Conservation (phyloP, 2,797 vertebrate species). For the Caiman crocodilus region DNA sequence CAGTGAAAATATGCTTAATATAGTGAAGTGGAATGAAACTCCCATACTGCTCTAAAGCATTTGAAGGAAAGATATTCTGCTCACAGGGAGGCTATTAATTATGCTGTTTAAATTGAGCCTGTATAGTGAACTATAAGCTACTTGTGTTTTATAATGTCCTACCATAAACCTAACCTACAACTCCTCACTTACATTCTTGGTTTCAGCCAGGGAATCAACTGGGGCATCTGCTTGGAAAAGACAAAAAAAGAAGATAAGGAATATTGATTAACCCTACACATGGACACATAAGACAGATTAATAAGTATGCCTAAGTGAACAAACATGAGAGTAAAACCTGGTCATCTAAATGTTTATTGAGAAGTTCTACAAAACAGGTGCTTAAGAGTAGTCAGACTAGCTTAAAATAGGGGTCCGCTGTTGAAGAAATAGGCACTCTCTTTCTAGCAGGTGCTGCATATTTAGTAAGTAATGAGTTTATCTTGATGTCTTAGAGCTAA, state of each 20-base stretch:
- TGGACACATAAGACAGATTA: background rate
- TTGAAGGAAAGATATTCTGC: background rate
- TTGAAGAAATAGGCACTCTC: background rate
- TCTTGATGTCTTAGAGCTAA: background rate
- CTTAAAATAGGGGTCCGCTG: background rate
- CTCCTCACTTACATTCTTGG: background rate
- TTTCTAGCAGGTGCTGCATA: background rate
- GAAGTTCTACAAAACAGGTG: background rate
- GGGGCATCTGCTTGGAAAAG: background rate
- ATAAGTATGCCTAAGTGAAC: background rate
- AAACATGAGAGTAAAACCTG: background rate
- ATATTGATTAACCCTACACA: background rate
- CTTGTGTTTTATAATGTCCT: background rate
- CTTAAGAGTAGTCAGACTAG: background rate
- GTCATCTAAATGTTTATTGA: background rate
- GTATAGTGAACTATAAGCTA: background rate
- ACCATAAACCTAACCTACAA: background rate
- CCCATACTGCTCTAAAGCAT: background rate
- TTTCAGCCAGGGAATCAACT: background rate
- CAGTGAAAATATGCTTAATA: background rate
- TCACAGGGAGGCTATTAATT: background rate
- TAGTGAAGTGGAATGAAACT: background rate
- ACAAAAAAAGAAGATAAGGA: background rate
- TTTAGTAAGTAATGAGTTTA: background rate
- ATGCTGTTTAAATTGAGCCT: background rate